Base-by-base conservation (phyloP, 2,888 invertebrate genomes). In the Abscondita cerata region DNA sequence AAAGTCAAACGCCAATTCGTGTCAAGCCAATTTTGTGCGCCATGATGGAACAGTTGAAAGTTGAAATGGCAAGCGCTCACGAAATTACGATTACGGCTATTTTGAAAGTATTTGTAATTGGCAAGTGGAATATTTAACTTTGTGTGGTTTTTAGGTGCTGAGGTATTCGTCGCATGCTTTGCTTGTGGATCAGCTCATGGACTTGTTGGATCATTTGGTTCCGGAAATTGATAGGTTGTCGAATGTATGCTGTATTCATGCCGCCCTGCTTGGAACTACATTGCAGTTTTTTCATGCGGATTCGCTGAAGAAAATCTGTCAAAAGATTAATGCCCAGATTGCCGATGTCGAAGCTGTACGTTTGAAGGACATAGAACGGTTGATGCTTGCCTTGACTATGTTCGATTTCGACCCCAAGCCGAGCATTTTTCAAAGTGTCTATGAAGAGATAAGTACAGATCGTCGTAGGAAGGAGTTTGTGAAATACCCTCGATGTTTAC, bases 321-420 rank as follows among this genome's bases (percentile, higher is more conserved):
- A 85, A 46, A 83, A 82, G 62, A 82, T 89, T 15, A 75, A 81
- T 6, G 69, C 76, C 1, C 78, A 85, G 20, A 73, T 90, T 0
- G 65, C 81, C 2, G 63, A 75, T 55, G 31, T 63, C 2, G 61
- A 71, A n/a, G 62, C 64, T 34, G 70, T 78, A 1, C 66, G 74
- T 64, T 48, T 92, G 0, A 93, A 93, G 79, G 93, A 93, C 74
- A 80, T 93, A 25, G 93, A 93, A 78, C 84, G 92, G 69, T 78
- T 92, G 6, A 78, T 86, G 1, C 82, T 89, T 62, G 83, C 84
- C 0, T 83, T 87, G 72, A 84, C 85, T 1, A 83, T 86, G 73
- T 89, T 89, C 67, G 85, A 89, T 75, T 83, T 82, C 55, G 77
- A 79, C 59, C 86, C 87, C 11, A 67, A 72, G 9, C 78, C 82